phyloP scores from a whole-genome alignment of 2,888 invertebrate species.

The Sarcophaga rosellei region DNA sequence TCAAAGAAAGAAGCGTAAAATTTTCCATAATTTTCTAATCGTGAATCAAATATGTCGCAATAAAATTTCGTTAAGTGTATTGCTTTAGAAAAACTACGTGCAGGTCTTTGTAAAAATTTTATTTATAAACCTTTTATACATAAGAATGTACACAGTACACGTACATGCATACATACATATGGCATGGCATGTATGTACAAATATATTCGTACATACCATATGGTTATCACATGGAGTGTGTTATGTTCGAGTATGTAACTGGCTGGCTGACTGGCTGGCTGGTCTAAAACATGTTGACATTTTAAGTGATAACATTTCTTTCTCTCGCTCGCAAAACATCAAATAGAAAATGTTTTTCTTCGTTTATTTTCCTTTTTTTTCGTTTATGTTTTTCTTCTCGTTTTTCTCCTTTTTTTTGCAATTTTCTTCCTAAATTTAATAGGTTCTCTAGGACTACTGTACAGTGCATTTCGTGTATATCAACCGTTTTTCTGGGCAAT shows the following conservation, averaged over 20 bases:
- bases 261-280: not conserved
- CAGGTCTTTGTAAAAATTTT: too few species aligned
- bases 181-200: not conserved
- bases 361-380: not conserved
- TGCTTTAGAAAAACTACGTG: too few species aligned
- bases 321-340: not conserved
- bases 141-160: too few species aligned
- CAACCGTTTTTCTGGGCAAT: not conserved
- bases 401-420: not conserved
- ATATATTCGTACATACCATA: not conserved
- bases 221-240: not conserved
- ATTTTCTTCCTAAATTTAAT: not conserved
- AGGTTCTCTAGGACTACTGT: not conserved
- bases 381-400: not conserved
- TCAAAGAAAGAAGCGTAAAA: too few species aligned
- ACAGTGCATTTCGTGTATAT: not conserved
- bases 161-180: not conserved
- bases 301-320: conserved; percentile 65
- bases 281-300: conserved; percentile 65
- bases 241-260: not conserved
- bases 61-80: too few species aligned
- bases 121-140: too few species aligned
- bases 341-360: not conserved
- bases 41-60: too few species aligned
- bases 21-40: too few species aligned